Evolutionary conservation across 2,797 vertebrate genomes (phyloP).

Genomic region (Anabas testudineus): DNA sequence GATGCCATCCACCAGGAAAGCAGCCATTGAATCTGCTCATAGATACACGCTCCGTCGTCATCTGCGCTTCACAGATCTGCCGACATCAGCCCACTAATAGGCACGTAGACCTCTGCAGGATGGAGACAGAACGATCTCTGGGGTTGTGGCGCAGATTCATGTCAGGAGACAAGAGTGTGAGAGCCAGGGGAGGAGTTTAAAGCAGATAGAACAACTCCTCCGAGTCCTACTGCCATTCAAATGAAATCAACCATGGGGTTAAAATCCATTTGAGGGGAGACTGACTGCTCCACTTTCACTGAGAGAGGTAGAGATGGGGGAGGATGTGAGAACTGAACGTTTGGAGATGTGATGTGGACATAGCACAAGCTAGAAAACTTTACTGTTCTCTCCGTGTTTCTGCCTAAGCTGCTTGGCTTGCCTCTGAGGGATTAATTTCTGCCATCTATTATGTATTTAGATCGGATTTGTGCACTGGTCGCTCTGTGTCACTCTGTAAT

Average conservation of each 20-base stretch:
- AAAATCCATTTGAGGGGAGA: slow-evolving; percentile 34
- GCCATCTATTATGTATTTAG: slow-evolving; percentile 35
- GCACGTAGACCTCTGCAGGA: slow-evolving; percentile 44
- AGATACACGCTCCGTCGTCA: slow-evolving; percentile 27
- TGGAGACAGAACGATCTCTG: slow-evolving; percentile 20
- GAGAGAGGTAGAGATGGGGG: not conserved
- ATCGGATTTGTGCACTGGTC: no score
- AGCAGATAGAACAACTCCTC: slow-evolving; percentile 62
- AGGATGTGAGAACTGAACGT: no score
- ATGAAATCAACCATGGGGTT: slow-evolving; percentile 70
- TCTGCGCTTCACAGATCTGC: slow-evolving; percentile 55
- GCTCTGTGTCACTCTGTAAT: no score
- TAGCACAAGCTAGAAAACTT: not conserved
- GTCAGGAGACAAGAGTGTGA: slow-evolving; percentile 27
- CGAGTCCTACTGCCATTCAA: slow-evolving; percentile 55
- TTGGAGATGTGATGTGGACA: not conserved
- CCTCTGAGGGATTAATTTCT: slow-evolving; percentile 11
- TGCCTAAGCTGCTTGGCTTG: slow-evolving; percentile 21
- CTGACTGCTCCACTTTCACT: slow-evolving; percentile 16
- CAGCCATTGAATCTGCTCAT: slow-evolving; percentile 38
- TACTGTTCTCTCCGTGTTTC: not conserved
- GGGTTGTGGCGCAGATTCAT: slow-evolving; percentile 43
- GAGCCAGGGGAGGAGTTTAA: slow-evolving; percentile 52
- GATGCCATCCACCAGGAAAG: slow-evolving; percentile 42
- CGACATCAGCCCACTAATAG: slow-evolving; percentile 59